Base-by-base conservation (phyloP, 2,797 vertebrate species). In the Malacoctenus gilli region DNA sequence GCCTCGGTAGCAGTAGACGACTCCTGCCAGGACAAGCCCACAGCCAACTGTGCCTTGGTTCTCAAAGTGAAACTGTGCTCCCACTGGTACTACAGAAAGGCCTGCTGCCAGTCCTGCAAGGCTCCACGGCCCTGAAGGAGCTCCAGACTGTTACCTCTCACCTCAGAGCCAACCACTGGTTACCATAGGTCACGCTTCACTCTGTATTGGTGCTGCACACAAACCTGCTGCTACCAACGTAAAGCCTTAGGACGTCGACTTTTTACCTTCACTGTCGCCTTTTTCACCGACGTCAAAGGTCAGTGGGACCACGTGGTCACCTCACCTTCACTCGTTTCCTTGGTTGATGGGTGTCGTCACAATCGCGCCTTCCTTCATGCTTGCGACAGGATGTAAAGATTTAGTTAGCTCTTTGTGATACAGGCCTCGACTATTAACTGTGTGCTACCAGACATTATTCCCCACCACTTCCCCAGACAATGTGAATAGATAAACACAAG, bases 31-130 rank as follows among this genome's bases (percentile, higher is more conserved):
- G 95, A 95, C 80, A 94, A 93, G 77, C 79, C 48, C 0, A 92
- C 89, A 0, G 93, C 93, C 21, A 95, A 93, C 90, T 93, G 93
- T 0, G 86, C 82, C 40, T 82, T 94, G 71, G 93, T 95, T 43
- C 86, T 94, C 16, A 94, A 93, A 82, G 91, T 95, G 82, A 95
- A 94, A 64, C 89, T 94, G 66, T 94, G 93, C 41, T 94, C 93
- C 2, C 93, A 93, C 39, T 93, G 93, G 92, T 93, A 93, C 89
- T 94, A 94, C 85, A 92, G 92, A 57, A 94, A 92, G 72, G 93
- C 92, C 82, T 93, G 93, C 88, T 95, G 93, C 79, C 64, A 84
- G 72, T 91, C 92, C 2, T 96, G 95, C 40, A 91, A 75, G 39
- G 90, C 87, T 7, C 90, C 82, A 11, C 19, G 84, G 77, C 76